Base-by-base conservation (phyloP, 2,888 invertebrate genomes). In the Alsophila aescularia region DNA sequence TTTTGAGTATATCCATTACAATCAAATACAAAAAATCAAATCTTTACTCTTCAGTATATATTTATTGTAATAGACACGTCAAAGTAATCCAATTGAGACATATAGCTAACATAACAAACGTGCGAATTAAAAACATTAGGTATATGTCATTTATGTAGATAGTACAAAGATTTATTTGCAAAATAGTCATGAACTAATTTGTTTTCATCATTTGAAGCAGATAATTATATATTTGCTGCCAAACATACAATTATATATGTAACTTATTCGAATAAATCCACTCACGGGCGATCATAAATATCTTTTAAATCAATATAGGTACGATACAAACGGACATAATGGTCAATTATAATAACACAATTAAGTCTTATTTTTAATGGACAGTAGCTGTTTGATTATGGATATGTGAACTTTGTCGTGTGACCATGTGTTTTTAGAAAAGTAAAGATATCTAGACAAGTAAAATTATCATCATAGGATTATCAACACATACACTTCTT, bases 241-340 rank as follows among this genome's bases (percentile, higher is more conserved):
- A 43, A 16, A 43, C 40, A 24, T 44, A 32, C 15, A 52, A 56
- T 45, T 42, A 50, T 51, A n/a, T 27, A 41, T 27, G 53, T 45
- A 37, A 32, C 21, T 54, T 12, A 40, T 44, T 54, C 12, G 24
- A 45, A 29, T 16, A 51, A 45, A 50, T 45, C 24, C 40, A 54
- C 52, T 45, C 39, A 15, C 44, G 45, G n/a, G 35, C 41, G 37
- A 43, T 49, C 57, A 58, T 64, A 58, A 64, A 66, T 66, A 61
- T 56, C 51, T n/a, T 66, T 48, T 58, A 58, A 50, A 60, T 61
- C 60, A 61, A 64, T 58, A 64, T 52, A 52, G 50, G 51, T 56
- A 53, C 53, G 39, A 1, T 41, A 37, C 37, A 47, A 48, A 58
- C 48, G 10, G 58, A 63, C 61, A 52, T 64, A 67, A 63, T 64